Conservation (phyloP, 2,797 vertebrate species). For the Sparus aurata region DNA sequence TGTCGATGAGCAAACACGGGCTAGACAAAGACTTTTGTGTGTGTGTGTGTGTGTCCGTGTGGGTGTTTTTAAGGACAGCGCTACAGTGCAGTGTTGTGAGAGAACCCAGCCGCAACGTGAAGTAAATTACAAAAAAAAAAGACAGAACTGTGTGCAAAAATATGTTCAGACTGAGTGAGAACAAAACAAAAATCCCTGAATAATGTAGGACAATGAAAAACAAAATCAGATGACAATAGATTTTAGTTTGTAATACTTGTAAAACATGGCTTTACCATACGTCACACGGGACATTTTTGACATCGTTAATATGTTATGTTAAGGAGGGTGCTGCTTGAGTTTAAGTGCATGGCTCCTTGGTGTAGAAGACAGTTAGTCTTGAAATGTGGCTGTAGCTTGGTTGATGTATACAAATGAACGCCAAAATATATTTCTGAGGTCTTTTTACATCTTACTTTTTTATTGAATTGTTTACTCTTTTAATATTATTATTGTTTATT, state of each 20-base stretch:
- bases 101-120: slow-evolving; percentile 21
- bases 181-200: not conserved
- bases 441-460: no score
- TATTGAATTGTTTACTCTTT: no score
- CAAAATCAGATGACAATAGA: not conserved
- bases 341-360: not conserved
- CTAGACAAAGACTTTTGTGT: slow-evolving; percentile 29
- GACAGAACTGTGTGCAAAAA: not conserved
- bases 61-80: slow-evolving; percentile 4
- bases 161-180: not conserved
- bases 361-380: not conserved
- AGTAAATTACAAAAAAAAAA: slow-evolving; percentile 29
- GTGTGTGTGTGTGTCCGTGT: not conserved
- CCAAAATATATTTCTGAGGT: no score
- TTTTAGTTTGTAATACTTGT: not conserved
- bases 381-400: no score
- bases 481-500: no score
- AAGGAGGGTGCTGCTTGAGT: not conserved
- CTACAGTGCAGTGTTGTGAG: not conserved
- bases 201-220: slow-evolving; percentile 6
- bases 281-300: not conserved
- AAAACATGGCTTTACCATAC: not conserved
- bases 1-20: slow-evolving; percentile 28
- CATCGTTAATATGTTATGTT: not conserved
- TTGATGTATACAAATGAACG: no score